Conservation (phyloP, 2,113 vertebrate genomes). For the Turnix velox region DNA sequence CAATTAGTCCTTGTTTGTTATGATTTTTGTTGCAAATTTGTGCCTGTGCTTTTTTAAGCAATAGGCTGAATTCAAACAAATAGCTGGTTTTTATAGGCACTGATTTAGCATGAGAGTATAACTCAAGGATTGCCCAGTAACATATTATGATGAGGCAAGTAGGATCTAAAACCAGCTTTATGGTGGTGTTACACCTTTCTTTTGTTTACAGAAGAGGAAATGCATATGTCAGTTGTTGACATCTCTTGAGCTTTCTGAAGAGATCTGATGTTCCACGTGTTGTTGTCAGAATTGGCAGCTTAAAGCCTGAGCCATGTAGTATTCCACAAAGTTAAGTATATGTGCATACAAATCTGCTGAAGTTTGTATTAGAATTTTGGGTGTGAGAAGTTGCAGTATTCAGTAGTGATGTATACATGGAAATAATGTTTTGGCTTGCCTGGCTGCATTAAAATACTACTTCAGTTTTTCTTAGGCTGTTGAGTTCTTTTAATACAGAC, state of each 20-base stretch:
- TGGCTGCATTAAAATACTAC: background rate
- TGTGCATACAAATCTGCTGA: background rate
- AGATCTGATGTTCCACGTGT: background rate
- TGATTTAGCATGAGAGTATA: background rate
- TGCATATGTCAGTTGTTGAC: background rate
- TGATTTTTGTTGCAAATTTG: background rate
- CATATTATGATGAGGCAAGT: background rate
- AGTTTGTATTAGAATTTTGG: background rate
- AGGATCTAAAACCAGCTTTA: background rate
- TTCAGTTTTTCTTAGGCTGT: background rate
- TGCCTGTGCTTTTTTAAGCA: background rate
- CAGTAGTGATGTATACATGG: background rate
- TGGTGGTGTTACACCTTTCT: background rate
- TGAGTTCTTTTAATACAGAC: background rate
- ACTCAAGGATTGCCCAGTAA: background rate
- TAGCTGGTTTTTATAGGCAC: background rate
- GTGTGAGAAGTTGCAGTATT: background rate
- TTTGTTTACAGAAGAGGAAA: background rate
- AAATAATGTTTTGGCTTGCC: background rate
- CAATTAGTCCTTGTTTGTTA: background rate
- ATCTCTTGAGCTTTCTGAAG: background rate
- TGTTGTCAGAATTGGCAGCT: background rate
- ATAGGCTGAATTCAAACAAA: background rate
- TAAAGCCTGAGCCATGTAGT: background rate
- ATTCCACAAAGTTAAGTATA: background rate